Conservation (phyloP, 2,113 vertebrate genomes). For the Sciurus niger region DNA sequence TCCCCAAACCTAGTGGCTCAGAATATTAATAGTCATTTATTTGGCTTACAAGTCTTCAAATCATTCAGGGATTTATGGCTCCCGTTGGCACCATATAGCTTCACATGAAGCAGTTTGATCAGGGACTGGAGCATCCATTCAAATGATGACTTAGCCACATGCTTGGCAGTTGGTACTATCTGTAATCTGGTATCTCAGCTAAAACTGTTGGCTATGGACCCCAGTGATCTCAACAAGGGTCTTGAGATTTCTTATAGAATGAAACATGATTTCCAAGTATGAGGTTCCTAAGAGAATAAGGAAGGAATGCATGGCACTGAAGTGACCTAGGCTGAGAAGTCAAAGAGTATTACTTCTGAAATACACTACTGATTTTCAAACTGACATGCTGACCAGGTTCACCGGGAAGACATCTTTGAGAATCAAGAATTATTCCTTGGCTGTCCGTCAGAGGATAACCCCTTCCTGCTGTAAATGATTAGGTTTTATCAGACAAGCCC, state of each 20-base stretch:
- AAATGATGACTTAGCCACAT: background rate
- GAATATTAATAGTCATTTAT: background rate
- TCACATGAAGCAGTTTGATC: background rate
- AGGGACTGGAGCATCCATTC: background rate
- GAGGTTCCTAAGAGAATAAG: background rate
- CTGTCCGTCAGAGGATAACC: background rate
- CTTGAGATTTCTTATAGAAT: background rate
- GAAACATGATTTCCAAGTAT: background rate
- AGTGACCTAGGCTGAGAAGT: background rate
- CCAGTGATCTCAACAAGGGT: background rate
- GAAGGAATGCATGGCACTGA: background rate
- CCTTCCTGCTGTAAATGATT: background rate
- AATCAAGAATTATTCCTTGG: background rate
- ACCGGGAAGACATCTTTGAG: background rate
- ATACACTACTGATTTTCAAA: background rate
- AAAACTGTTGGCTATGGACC: background rate
- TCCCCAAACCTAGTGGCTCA: background rate
- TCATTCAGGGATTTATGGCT: background rate
- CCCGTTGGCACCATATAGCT: background rate
- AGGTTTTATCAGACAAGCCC: background rate
- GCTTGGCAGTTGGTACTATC: background rate
- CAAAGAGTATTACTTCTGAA: background rate
- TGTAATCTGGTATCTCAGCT: background rate
- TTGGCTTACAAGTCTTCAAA: background rate
- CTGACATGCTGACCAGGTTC: background rate